Conservation (phyloP, 2,113 vertebrate genomes). For the Arothron firmamentum region DNA sequence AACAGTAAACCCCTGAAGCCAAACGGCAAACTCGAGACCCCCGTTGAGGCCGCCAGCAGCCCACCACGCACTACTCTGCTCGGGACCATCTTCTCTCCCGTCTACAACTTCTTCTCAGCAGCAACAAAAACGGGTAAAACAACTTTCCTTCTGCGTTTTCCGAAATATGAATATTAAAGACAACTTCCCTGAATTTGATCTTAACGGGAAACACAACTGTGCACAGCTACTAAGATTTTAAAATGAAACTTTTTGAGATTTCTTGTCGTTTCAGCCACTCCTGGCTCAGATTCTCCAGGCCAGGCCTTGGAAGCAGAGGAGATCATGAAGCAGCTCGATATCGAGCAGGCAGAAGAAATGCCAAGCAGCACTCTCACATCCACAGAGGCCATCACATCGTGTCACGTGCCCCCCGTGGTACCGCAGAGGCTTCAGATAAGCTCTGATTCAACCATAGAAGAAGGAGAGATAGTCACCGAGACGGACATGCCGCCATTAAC, state of each 20-base stretch:
- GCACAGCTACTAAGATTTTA: no score
- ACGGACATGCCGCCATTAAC: constrained; percentile 89
- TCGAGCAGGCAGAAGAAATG: constrained; percentile 91
- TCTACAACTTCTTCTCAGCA: constrained; percentile 99
- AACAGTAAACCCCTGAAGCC: constrained; percentile 90
- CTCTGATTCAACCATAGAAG: constrained; percentile 78
- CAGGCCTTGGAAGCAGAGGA: constrained; percentile 94
- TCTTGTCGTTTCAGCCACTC: constrained; percentile 73
- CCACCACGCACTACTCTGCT: constrained; percentile 92
- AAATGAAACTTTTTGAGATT: neutral
- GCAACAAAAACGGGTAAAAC: constrained; percentile 94
- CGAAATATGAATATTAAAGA: neutral
- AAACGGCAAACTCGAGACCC: constrained; percentile 90
- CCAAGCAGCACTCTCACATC: constrained; percentile 86
- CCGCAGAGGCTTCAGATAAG: constrained; percentile 75
- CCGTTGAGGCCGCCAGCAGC: constrained; percentile 76
- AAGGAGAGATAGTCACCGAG: constrained; percentile 81
- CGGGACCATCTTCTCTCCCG: constrained; percentile 98
- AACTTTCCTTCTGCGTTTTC: neutral
- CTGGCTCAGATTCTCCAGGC: constrained; percentile 90
- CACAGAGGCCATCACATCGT: constrained; percentile 69
- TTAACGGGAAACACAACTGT: neutral
- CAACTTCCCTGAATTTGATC: no score
- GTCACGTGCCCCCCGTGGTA: constrained; percentile 48
- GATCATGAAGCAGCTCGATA: constrained; percentile 95